Percentiles rank a stretch among this genome's conserved stretches.
Conservation (phyloP, 2,888 invertebrate genomes). For the Eupeodes latifasciatus region DNA sequence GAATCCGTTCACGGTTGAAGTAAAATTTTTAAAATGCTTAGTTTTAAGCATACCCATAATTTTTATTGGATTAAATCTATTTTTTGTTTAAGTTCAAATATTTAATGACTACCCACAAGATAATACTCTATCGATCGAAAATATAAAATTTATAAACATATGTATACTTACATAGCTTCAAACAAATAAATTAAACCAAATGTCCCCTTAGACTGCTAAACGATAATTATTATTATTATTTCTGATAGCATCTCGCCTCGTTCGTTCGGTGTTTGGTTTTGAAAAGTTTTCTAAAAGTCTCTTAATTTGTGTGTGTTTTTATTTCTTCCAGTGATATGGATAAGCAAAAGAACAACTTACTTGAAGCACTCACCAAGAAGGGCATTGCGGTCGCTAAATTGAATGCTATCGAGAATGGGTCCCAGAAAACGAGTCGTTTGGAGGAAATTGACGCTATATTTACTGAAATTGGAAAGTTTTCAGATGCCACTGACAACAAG, state of each 20-base stretch:
- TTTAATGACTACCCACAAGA: slow-evolving; percentile 1
- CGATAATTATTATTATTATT: slow-evolving; percentile 34
- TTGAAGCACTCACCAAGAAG: slow-evolving; percentile 92
- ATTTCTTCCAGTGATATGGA: slow-evolving; percentile 89
- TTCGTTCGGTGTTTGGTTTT: neutral
- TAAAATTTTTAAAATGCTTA: neutral
- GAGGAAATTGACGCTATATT: slow-evolving; percentile 87
- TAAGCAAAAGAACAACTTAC: slow-evolving; percentile 90
- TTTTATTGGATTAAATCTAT: neutral
- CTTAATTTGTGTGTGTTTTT: slow-evolving; percentile 33
- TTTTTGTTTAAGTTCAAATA: neutral
- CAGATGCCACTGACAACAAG: slow-evolving; percentile 91
- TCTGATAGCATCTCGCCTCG: slow-evolving; percentile 38
- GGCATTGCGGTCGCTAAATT: slow-evolving; percentile 90
- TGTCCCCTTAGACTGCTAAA: neutral
- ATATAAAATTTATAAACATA: neutral
- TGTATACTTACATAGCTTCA: neutral
- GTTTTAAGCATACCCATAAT: neutral
- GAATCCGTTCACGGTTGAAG: slow-evolving; percentile 8
- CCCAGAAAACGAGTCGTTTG: slow-evolving; percentile 82
- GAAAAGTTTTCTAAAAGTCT: slow-evolving; percentile 29
- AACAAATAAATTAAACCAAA: neutral
- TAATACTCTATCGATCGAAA: neutral
- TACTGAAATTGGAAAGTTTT: slow-evolving; percentile 91
- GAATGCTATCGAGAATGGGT: slow-evolving; percentile 81